These are phyloP conservation scores for Haliclona indistincta DNA, from an alignment of 37 sponge, comb jelly and placozoan genomes.

Conservation along the genomic window DNA sequence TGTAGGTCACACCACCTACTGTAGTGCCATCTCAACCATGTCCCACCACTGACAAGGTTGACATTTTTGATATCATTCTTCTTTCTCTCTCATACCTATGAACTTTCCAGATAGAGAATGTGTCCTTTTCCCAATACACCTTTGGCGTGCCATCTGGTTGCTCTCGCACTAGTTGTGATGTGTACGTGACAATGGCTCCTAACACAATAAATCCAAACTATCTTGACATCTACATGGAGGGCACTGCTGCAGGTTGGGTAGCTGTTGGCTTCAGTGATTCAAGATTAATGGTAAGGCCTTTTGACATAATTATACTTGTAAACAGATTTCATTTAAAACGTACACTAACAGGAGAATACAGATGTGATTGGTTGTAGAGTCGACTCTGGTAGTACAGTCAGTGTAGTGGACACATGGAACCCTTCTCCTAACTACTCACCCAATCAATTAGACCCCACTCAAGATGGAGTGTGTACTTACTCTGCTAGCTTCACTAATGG, in stretches of 20 bases:
- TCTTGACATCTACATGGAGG: slow-evolving; percentile 43
- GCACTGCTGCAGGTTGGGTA: slow-evolving; percentile 24
- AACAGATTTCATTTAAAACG: no score
- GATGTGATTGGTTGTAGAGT: slow-evolving; percentile 29
- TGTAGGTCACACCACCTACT: no score
- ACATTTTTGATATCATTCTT: no score
- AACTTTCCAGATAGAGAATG: no score
- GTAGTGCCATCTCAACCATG: no score
- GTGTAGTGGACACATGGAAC: slow-evolving; percentile 22
- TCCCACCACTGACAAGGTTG: no score
- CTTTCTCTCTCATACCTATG: no score
- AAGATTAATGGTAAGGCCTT: slow-evolving; percentile 25
- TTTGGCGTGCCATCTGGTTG: no score
- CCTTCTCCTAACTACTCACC: neutral
- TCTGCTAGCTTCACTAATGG: slow-evolving; percentile 4
- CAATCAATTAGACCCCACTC: slow-evolving; percentile 7
- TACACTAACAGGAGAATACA: no score
- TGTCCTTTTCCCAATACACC: no score
- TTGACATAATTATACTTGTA: no score
- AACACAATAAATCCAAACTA: slow-evolving; percentile 2
- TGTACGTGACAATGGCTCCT: slow-evolving; percentile 14
- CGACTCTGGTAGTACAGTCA: neutral
- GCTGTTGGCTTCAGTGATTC: slow-evolving; percentile 43
- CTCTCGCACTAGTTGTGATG: no score
- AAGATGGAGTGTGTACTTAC: neutral